Evolutionary conservation across 2,888 invertebrate genomes (phyloP).

Genomic region (Malthinus flaveolus): DNA sequence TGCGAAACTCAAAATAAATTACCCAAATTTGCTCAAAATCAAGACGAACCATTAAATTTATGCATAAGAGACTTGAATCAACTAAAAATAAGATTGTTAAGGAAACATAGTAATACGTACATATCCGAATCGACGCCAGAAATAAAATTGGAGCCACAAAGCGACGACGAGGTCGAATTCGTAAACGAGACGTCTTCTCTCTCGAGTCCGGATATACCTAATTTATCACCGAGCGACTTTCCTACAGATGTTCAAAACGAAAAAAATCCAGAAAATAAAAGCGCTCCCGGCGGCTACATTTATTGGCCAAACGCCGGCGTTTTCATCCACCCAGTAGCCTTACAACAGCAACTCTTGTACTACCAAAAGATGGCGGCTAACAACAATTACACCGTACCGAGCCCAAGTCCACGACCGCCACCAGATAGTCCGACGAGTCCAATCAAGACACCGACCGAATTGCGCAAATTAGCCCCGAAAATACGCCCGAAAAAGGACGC

Average conservation of each 20-base stretch:
- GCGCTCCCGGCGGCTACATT: constrained; percentile 59
- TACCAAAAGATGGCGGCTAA: constrained; percentile 73
- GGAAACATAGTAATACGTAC: constrained; percentile 66
- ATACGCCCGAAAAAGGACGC: constrained; percentile 40
- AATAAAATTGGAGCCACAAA: constrained; percentile 63
- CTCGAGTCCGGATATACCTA: constrained; percentile 37
- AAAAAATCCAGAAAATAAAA: constrained; percentile 52
- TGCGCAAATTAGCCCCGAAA: constrained; percentile 53
- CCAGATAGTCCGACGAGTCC: constrained; percentile 32
- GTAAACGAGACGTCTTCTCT: constrained; percentile 48
- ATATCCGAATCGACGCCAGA: constrained; percentile 57
- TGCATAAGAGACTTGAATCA: constrained; percentile 78
- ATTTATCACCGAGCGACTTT: constrained; percentile 34
- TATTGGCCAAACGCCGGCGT: constrained; percentile 74
- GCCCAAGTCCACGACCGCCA: constrained; percentile 43
- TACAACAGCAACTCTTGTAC: constrained; percentile 72
- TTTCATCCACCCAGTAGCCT: constrained; percentile 73
- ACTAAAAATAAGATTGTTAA: constrained; percentile 65
- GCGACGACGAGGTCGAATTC: constrained; percentile 59
- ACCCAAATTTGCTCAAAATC: constrained; percentile 52
- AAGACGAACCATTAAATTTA: constrained; percentile 80
- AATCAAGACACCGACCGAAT: constrained; percentile 35
- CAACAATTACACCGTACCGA: constrained; percentile 47
- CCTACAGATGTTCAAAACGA: constrained; percentile 51
- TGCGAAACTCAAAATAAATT: constrained; percentile 42